Evolutionary conservation across 2,888 invertebrate species (phyloP), one percentile per base, ranked within the genome.

Genomic region (Acanthococcus lagerstroemiae): DNA sequence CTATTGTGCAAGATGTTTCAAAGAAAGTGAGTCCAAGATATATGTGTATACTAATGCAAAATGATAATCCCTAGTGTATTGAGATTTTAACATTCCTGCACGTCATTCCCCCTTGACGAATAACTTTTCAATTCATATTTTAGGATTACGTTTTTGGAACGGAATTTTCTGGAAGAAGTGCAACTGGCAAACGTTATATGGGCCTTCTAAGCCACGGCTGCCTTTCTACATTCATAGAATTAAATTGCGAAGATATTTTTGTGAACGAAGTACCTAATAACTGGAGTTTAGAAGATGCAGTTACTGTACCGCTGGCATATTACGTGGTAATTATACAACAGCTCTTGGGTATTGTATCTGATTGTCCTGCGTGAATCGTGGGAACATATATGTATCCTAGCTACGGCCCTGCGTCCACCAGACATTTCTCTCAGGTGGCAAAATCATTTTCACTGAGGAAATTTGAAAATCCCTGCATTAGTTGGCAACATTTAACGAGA

Each of bases 281-380:
- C 3, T 82, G 81, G 81, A 75, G 74, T 15, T 71, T 81, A 68
- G 77, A 78, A 69, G 78, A 81, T 65, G 81, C 81, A 21, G 77
- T 80, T 4, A 79, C 81, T 7, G 79, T 82, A 1, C 81, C 82
- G 1, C 77, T 80, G 4, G 79, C 78, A 6, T 82, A 81, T 69
- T 73, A 79, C 22, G 79, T 80, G 65, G 73, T 73, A 67, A 66
- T 58, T 24, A 15, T 25, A 25, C n/a, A n/a, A n/a, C n/a, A n/a
- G n/a, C n/a, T n/a, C n/a, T n/a, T n/a, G n/a, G n/a, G n/a, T n/a
- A n/a, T n/a, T n/a, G n/a, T n/a, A n/a, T n/a, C n/a, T n/a, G n/a
- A n/a, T n/a, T n/a, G n/a, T n/a, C n/a, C n/a, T n/a, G n/a, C n/a
- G n/a, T n/a, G n/a, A n/a, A n/a, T n/a, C n/a, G n/a, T n/a, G n/a